Percentiles rank a stretch among this genome's conserved stretches.
These are phyloP conservation scores for Zingel zingel DNA, from an alignment of 2,113 vertebrate genomes.

Conservation along the genomic window DNA sequence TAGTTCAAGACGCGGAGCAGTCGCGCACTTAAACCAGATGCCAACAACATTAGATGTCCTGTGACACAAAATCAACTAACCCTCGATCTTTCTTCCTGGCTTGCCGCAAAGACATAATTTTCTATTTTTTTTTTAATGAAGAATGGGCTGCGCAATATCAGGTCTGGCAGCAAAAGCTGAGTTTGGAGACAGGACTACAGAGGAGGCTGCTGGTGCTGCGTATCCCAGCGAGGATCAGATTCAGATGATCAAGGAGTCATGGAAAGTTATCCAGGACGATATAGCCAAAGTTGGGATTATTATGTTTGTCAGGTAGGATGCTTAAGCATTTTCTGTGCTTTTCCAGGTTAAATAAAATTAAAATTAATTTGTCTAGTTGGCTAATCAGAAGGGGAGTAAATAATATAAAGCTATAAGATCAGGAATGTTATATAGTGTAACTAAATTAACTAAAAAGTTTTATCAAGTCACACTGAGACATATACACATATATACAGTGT, in stretches of 20 bases:
- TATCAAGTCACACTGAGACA: too few relatives aligned
- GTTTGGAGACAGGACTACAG: constrained; percentile 57
- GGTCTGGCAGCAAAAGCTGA: constrained; percentile 74
- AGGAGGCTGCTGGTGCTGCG: constrained; percentile 49
- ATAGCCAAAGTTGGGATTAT: constrained; percentile 88
- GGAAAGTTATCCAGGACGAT: constrained; percentile 87
- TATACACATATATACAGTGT: too few relatives aligned
- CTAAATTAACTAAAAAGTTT: too few relatives aligned
- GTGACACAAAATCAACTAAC: constrained; percentile 6
- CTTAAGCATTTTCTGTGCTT: neutral
- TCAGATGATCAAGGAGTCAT: constrained; percentile 84
- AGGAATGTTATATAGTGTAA: too few relatives aligned
- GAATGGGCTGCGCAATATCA: constrained; percentile 87
- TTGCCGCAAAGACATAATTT: neutral
- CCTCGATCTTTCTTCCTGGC: neutral
- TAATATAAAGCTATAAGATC: too few relatives aligned
- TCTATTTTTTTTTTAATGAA: constrained; percentile 31
- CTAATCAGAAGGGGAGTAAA: too few relatives aligned
- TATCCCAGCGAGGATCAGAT: constrained; percentile 77
- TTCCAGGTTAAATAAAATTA: neutral
- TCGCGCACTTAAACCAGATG: constrained; percentile 35
- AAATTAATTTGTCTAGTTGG: too few relatives aligned
- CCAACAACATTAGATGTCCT: constrained; percentile 7
- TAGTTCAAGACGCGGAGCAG: constrained; percentile 19
- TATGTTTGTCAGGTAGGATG: constrained; percentile 86